A percentile compares a stretch with the other conserved stretches of the same genome.
Evolutionary conservation across 2,113 vertebrate genomes (phyloP).

Genomic region (Corythaixoides concolor): DNA sequence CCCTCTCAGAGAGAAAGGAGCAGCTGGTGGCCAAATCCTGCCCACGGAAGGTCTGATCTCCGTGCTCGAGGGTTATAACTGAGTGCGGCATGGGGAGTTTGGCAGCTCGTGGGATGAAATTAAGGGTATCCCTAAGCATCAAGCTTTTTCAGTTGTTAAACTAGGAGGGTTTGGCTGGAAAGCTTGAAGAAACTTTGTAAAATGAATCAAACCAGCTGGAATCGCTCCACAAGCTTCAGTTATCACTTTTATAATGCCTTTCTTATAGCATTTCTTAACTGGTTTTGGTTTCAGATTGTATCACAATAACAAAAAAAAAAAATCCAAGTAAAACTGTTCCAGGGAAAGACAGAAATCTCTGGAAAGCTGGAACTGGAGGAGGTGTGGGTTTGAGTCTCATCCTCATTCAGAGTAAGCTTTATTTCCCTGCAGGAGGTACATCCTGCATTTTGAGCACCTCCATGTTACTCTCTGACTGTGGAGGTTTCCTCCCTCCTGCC

Average conservation of each 20-base stretch:
- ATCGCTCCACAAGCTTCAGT: neutral
- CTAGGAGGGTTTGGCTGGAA: neutral
- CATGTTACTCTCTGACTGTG: accelerated
- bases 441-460: neutral
- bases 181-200: neutral
- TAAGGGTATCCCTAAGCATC: neutral
- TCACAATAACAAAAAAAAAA: neutral
- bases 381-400: neutral
- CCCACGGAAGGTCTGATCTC: neutral
- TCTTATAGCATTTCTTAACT: neutral
- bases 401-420: neutral
- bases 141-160: neutral
- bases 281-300: neutral
- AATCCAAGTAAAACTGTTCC: neutral
- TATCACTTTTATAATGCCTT: neutral
- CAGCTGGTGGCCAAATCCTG: neutral
- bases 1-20: neutral
- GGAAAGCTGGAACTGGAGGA: neutral
- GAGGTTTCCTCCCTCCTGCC: neutral
- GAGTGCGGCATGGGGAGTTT: accelerated
- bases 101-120: neutral
- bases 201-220: neutral
- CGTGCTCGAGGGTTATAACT: neutral
- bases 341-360: neutral
- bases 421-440: neutral